Evolutionary conservation across 37 sponge, comb jelly and placozoan genomes (phyloP).

Genomic region (Chondrilla cf. caribensis): DNA sequence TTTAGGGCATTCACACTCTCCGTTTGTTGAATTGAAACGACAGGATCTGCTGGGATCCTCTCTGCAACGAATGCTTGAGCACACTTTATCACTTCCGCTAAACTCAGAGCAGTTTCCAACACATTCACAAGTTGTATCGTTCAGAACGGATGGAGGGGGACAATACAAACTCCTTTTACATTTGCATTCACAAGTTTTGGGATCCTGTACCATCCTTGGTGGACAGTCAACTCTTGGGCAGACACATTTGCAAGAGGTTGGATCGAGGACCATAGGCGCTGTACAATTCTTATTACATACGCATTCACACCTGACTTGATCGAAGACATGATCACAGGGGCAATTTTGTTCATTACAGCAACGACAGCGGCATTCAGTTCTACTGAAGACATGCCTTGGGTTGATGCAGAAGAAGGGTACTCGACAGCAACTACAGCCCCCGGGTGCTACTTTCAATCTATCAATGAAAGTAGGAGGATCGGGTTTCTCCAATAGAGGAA

Average conservation of each 20-base stretch:
- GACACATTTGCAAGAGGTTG: neutral
- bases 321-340: neutral
- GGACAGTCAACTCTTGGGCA: neutral
- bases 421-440: neutral
- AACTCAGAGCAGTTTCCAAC: neutral
- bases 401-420: neutral
- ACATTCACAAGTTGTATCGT: neutral
- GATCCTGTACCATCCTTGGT: neutral
- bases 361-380: neutral
- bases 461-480: neutral
- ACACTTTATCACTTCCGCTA: neutral
- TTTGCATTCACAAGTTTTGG: neutral
- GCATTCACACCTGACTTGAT: too few species aligned
- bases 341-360: neutral
- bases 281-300: too few species aligned
- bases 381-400: neutral
- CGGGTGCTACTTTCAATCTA: neutral
- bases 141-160: neutral
- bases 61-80: neutral
- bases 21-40: neutral
- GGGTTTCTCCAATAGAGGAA: neutral
- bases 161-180: neutral
- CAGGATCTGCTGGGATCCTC: neutral
- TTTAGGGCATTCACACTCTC: neutral
- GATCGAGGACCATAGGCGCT: neutral